Evolutionary conservation across 2,797 vertebrate species (phyloP), one percentile per base, ranked within the genome.

Genomic region (Halcyon chelicuti): DNA sequence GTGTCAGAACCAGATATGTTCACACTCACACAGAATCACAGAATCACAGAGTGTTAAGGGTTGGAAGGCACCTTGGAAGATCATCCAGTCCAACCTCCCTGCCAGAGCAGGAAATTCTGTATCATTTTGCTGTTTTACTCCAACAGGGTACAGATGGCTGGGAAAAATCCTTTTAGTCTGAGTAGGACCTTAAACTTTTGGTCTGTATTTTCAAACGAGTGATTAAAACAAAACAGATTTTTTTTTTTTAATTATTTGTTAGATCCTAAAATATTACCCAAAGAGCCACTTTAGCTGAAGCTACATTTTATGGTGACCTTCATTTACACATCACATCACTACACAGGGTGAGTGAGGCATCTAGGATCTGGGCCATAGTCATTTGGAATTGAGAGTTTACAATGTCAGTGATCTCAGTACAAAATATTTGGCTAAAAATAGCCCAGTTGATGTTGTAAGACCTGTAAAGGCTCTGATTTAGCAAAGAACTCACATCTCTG

Each of bases 151-250:
- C 81, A 42, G 75, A 33, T 54, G 26, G 46, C 49, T 68, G 83
- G 39, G 28, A 71, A 85, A 90, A 88, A 23, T 9, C 31, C 55
- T 71, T 90, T 73, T 66, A 47, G 26, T 60, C n/a, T 81, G 15
- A 60, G 51, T 58, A 94, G 58, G 65, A 86, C 74, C 31, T 73
- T 86, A 72, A 47, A 61, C 68, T 96, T 96, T 26, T 92, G 66
- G 71, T 73, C 39, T 7, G 3, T 77, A 68, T 75, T 92, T 90
- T 75, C 72, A 63, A 62, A 82, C 54, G 20, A 26, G 12, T 81
- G 47, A 58, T 82, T 77, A 65, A 90, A 94, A 54, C 28, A 70
- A 39, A 8, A 47, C 7, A 31, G 9, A 54, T 55, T 28, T 7
- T 33, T 42, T 68, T 18, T 68, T 23, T 25, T 23, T 47, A 39